Conservation (phyloP, 92 coral and sea anemone species). For the Phymanthus crucifer region DNA sequence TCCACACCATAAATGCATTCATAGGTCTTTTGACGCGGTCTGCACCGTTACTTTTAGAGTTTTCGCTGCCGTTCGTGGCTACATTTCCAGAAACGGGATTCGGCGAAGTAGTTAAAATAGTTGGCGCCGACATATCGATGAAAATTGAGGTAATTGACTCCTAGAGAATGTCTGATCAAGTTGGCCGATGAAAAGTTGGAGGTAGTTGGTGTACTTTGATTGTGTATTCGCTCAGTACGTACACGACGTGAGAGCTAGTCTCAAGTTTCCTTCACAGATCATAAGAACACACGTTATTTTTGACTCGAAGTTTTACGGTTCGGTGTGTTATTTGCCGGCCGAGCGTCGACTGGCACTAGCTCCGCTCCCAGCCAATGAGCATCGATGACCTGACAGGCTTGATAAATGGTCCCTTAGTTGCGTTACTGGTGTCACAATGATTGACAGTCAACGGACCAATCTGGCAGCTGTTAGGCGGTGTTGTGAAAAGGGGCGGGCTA, state of each 20-base stretch:
- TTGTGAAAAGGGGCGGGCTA: conserved; percentile 95
- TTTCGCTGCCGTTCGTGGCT: conserved; percentile 67
- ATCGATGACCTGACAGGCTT: conserved; percentile 80
- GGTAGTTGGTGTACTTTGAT: conserved; percentile 40
- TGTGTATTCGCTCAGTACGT: conserved; percentile 22
- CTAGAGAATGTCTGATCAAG: conserved; percentile 17
- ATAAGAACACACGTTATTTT: conserved; percentile 98
- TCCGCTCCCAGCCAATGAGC: conserved; percentile 83
- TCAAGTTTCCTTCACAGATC: conserved; percentile 72
- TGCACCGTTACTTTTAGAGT: conserved; percentile 63
- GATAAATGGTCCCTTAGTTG: conserved; percentile 92
- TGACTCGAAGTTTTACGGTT: conserved; percentile 88
- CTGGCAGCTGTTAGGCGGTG: conserved; percentile 83
- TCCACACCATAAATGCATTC: conserved; percentile 99
- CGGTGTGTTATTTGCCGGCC: conserved; percentile 98
- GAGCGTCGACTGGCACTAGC: conserved; percentile 77
- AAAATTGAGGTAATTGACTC: conserved; percentile 46
- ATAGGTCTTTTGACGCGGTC: conserved; percentile 99
- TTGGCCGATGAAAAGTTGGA: conserved; percentile 51
- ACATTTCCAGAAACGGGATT: conserved; percentile 63
- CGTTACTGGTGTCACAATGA: conserved; percentile 88
- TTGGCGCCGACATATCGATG: conserved; percentile 65
- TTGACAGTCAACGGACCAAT: conserved; percentile 80
- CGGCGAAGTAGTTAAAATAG: conserved; percentile 71
- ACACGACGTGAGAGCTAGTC: conserved; percentile 39